A percentile compares a stretch with the other conserved stretches of the same genome.
Evolutionary conservation across 2,113 vertebrate genomes (phyloP).

Genomic region (Charina bottae): DNA sequence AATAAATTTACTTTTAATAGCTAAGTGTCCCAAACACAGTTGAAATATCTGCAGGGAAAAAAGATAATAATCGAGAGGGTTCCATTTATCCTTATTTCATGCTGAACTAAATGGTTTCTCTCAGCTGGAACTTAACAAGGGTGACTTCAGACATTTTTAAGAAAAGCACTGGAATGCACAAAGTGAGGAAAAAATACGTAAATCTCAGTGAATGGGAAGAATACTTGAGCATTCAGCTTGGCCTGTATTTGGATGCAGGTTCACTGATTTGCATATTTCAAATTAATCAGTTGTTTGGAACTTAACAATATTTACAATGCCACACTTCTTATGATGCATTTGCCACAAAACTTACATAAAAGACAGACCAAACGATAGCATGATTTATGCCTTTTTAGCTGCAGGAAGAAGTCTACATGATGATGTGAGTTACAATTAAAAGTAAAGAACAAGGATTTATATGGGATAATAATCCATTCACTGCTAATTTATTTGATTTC

Average conservation of each 20-base stretch:
- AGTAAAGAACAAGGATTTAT: not conserved
- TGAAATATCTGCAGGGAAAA: not conserved
- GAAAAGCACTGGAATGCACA: rapidly evolving
- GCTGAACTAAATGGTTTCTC: not conserved
- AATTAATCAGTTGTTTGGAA: not conserved
- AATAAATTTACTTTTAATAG: not conserved
- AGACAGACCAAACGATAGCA: not conserved
- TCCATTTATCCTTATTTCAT: not conserved
- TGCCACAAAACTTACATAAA: not conserved
- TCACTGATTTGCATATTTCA: not conserved
- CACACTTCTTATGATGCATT: not conserved
- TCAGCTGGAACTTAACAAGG: not conserved
- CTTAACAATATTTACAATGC: not conserved
- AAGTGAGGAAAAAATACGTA: rapidly evolving
- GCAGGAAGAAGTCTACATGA: not conserved
- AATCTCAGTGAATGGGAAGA: not conserved
- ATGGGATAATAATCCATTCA: not conserved
- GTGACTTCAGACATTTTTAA: not conserved
- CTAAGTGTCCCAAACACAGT: not conserved
- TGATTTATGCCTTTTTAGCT: not conserved
- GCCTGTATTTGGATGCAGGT: not conserved
- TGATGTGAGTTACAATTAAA: not conserved
- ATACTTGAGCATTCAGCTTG: not conserved
- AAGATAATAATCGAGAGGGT: not conserved
- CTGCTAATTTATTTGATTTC: not conserved